Percentiles rank a stretch among this genome's conserved stretches.
Evolutionary conservation across 2,113 vertebrate species (phyloP).

Genomic region (Proteles cristata): DNA sequence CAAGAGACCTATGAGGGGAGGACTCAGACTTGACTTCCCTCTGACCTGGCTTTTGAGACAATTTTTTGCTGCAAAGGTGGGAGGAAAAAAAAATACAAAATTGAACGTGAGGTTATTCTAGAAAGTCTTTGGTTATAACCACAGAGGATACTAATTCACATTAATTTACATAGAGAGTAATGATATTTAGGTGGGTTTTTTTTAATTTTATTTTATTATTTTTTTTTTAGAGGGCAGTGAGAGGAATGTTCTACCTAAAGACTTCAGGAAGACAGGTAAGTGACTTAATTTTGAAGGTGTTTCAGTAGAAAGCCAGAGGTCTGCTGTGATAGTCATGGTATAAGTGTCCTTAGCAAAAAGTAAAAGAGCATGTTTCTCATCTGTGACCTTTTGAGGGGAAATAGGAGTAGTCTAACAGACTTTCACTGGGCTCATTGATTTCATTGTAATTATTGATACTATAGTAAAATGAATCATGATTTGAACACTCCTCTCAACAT

Average conservation of each 20-base stretch:
- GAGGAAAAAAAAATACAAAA: not conserved
- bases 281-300: slow-evolving; percentile 61
- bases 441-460: not conserved
- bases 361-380: not conserved
- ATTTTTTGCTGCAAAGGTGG: slow-evolving; percentile 29
- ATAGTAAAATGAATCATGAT: not conserved
- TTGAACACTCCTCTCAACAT: not conserved
- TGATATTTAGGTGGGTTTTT: not conserved
- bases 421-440: not conserved
- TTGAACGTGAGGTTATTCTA: slow-evolving; percentile 44
- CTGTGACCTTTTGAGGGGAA: not conserved
- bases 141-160: not conserved
- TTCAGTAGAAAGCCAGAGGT: not conserved
- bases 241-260: slow-evolving; percentile 19
- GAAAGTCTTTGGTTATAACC: slow-evolving; percentile 37
- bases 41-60: not conserved
- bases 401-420: not conserved
- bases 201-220: not conserved
- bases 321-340: not conserved
- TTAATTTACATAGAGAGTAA: not conserved
- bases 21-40: slow-evolving; percentile 1
- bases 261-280: not conserved
- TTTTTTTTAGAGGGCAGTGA: slow-evolving; percentile 31
- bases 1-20: not conserved
- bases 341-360: slow-evolving; percentile 42